Conservation (phyloP, 1,140 invertebrate genomes). For the Calliopsis andreniformis region DNA sequence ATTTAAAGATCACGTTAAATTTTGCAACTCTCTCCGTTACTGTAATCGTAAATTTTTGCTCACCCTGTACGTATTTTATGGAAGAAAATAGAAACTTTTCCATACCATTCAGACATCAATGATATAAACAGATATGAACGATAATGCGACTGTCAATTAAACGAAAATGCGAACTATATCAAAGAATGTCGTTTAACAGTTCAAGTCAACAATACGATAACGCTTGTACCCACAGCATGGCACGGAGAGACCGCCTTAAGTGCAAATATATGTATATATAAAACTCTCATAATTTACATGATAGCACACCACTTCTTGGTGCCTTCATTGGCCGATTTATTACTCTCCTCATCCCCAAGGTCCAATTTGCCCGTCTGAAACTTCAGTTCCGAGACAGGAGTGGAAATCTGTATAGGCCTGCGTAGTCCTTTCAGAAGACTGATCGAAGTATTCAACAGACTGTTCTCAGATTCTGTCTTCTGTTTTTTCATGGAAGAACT, state of each 20-base stretch:
- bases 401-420: conserved; percentile 69
- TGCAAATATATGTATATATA: conserved; percentile 2
- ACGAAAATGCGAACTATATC: background rate
- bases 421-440: conserved; percentile 63
- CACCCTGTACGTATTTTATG: conserved; percentile 1
- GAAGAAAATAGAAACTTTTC: conserved; percentile 4
- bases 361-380: conserved; percentile 63
- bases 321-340: conserved; percentile 36
- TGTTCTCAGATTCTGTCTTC: conserved; percentile 60
- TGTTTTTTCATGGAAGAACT: conserved; percentile 60
- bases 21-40: no score
- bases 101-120: background rate
- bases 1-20: no score
- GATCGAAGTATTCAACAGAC: conserved; percentile 67
- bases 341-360: conserved; percentile 35
- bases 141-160: no score
- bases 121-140: background rate
- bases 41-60: no score
- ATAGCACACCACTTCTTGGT: conserved; percentile 72
- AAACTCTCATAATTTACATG: conserved; percentile 67
- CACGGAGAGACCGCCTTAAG: background rate
- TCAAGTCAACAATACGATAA: background rate
- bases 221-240: background rate
- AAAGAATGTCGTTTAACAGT: background rate
- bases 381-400: conserved; percentile 64